phyloP scores from a whole-genome alignment of 2,888 invertebrate species.

The Ormyrus pomaceus region DNA sequence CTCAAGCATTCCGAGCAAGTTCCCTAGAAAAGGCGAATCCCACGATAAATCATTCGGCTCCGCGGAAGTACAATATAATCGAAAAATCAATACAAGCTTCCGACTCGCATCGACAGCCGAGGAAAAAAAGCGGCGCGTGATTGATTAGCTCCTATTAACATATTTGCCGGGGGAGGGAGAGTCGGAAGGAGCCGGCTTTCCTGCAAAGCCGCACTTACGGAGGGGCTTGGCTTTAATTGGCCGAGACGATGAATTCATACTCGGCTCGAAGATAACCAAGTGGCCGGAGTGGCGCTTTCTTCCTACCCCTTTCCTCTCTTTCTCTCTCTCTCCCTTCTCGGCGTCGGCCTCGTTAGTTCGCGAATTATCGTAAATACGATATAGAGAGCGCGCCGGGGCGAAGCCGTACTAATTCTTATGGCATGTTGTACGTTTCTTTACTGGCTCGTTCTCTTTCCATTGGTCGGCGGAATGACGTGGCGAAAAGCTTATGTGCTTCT shows the following conservation, averaged over 20 bases:
- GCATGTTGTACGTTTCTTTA: conserved; percentile 11
- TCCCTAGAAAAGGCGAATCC: no score
- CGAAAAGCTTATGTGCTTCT: no score
- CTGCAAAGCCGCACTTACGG: not conserved
- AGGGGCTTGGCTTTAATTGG: not conserved
- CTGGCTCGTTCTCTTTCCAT: not conserved
- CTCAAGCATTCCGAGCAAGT: not conserved
- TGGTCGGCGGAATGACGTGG: no score
- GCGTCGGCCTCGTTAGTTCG: conserved; percentile 53
- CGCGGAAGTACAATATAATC: conserved; percentile 5
- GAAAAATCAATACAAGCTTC: conserved; percentile 18
- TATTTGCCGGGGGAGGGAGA: not conserved
- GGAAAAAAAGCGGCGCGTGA: not conserved
- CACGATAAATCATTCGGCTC: conserved; percentile 12
- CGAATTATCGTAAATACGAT: conserved; percentile 58
- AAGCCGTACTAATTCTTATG: conserved; percentile 57
- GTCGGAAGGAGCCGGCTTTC: not conserved
- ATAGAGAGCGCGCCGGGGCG: conserved; percentile 49
- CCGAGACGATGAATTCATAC: not conserved
- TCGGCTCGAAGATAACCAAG: not conserved
- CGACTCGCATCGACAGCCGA: no score
- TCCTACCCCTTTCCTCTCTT: not conserved
- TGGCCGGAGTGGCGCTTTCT: no score
- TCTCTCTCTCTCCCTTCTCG: not conserved
- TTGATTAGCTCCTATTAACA: conserved; percentile 30